phyloP scores from a whole-genome alignment of 2,113 vertebrate species.

The Pygoscelis adeliae region DNA sequence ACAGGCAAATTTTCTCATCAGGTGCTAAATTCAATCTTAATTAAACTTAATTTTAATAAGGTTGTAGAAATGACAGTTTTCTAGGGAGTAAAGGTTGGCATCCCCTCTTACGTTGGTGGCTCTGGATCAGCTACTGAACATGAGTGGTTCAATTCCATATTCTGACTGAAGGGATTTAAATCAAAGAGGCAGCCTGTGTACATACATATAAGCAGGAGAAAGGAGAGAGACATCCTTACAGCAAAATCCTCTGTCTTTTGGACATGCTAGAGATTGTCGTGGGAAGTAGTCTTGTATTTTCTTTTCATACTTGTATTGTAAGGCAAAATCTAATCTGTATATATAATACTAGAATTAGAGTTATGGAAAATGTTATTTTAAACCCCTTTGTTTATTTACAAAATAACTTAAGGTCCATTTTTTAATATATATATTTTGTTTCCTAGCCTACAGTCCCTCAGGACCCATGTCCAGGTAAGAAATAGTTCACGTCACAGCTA shows the following conservation, averaged over 20 bases:
- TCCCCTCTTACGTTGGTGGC: background rate
- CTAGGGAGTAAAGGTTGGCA: background rate
- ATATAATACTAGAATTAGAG: background rate
- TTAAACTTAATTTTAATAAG: background rate
- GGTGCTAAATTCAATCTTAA: background rate
- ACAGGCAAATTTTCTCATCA: background rate
- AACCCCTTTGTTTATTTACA: background rate
- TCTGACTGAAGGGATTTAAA: background rate
- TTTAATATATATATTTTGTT: background rate
- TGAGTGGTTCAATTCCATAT: background rate
- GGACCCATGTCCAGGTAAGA: background rate
- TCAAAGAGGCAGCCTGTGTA: background rate
- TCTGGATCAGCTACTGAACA: background rate
- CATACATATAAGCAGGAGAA: background rate
- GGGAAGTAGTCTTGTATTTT: background rate
- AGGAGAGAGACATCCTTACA: background rate
- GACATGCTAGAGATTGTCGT: background rate
- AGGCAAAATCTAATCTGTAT: background rate
- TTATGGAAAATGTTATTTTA: background rate
- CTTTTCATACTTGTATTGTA: background rate
- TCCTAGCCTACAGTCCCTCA: background rate
- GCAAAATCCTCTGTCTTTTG: background rate
- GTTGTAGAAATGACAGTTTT: background rate
- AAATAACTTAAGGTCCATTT: fast-evolving
- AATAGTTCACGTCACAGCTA: background rate